Evolutionary conservation across 2,888 invertebrate species (phyloP).

Genomic region (Nesidiocoris tenuis): DNA sequence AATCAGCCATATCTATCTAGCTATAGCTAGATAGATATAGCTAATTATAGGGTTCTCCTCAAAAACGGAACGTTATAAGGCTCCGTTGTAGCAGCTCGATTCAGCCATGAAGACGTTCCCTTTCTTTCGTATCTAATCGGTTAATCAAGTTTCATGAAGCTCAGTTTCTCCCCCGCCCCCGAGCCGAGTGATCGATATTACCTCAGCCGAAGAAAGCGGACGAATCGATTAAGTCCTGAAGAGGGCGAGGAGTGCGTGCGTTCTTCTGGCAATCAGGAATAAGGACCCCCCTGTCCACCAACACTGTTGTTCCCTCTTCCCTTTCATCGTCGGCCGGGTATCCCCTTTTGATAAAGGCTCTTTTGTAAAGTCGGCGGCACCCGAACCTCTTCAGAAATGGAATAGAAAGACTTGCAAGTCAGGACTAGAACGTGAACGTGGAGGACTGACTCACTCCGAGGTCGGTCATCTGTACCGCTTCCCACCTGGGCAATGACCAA

Average conservation of each 20-base stretch:
- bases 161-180: neutral
- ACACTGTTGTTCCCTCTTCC: neutral
- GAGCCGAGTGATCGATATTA: neutral
- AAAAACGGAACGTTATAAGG: too few relatives aligned
- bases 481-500: slow-evolving; percentile 44
- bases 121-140: neutral
- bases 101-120: too few relatives aligned
- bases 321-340: too few relatives aligned
- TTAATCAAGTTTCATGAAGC: neutral
- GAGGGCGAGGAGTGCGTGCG: neutral
- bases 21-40: too few relatives aligned
- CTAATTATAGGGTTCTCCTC: too few relatives aligned
- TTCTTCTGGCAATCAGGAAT: neutral
- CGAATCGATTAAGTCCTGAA: neutral
- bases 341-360: neutral
- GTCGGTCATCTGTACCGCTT: slow-evolving; percentile 39
- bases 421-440: slow-evolving; percentile 19
- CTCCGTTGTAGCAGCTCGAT: too few relatives aligned
- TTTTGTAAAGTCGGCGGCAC: neutral
- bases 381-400: slow-evolving; percentile 26
- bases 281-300: neutral
- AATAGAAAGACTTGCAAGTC: slow-evolving; percentile 41
- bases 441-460: neutral
- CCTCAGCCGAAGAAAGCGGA: neutral
- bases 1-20: too few relatives aligned